phyloP scores from a whole-genome alignment of 2,113 vertebrate species.

The Hyperopisus bebe region DNA sequence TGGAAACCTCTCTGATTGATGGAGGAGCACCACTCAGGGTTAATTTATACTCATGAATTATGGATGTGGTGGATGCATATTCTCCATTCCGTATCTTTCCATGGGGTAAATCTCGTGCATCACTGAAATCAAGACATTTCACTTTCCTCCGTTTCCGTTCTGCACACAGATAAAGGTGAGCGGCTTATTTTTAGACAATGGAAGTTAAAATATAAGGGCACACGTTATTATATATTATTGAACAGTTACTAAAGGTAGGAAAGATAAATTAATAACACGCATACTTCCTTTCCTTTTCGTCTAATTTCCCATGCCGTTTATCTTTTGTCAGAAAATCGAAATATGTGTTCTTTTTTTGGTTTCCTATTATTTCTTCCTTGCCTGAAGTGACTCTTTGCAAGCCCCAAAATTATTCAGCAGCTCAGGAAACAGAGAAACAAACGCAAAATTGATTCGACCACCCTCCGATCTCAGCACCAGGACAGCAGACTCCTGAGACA shows the following conservation, averaged over 20 bases:
- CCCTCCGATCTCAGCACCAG: background rate
- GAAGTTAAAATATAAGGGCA: constrained; percentile 32
- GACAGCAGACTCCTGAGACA: background rate
- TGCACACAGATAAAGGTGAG: constrained; percentile 28
- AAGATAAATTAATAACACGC: constrained; percentile 48
- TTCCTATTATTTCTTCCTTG: background rate
- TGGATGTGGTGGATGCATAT: constrained; percentile 66
- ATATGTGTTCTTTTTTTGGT: background rate
- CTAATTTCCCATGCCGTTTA: constrained; percentile 16
- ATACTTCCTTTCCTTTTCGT: constrained; percentile 23
- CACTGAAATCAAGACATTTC: constrained; percentile 52
- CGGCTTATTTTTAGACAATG: constrained; percentile 41
- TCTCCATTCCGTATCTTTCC: constrained; percentile 71
- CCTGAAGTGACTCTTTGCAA: background rate
- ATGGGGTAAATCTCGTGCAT: constrained; percentile 69
- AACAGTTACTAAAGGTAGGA: constrained; percentile 46
- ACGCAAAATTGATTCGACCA: background rate
- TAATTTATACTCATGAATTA: constrained; percentile 90
- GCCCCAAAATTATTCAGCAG: background rate
- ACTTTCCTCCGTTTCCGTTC: constrained; percentile 29
- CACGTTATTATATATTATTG: constrained; percentile 55
- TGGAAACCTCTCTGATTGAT: constrained; percentile 84
- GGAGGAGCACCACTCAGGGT: constrained; percentile 78
- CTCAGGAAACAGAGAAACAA: background rate
- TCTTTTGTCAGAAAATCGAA: constrained; percentile 12